Evolutionary conservation across 2,113 vertebrate genomes (phyloP).

Genomic region (Microtus ochrogaster): DNA sequence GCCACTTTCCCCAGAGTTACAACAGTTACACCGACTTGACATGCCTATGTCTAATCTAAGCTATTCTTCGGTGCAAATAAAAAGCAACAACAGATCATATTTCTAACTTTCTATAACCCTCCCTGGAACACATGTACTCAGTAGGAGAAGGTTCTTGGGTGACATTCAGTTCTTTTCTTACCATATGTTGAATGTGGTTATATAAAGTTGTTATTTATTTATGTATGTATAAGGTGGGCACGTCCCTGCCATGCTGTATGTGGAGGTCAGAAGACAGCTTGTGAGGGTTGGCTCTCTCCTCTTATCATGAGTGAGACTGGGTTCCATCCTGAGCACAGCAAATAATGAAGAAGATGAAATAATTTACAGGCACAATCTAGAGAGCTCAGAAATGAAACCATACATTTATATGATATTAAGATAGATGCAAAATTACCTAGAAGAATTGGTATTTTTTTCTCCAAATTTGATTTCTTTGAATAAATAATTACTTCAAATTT

Average conservation of each 20-base stretch:
- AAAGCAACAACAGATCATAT: background rate
- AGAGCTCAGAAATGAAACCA: background rate
- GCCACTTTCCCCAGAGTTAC: background rate
- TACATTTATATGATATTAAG: background rate
- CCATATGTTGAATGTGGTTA: background rate
- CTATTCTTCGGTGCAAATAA: background rate
- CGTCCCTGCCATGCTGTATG: background rate
- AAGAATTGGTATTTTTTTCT: background rate
- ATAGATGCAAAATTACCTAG: background rate
- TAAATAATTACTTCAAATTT: background rate
- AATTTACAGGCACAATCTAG: background rate
- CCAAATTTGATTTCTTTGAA: background rate
- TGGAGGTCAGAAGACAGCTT: background rate
- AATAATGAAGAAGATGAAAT: background rate
- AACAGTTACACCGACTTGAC: background rate
- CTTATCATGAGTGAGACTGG: background rate
- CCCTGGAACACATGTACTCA: background rate
- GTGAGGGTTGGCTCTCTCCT: background rate
- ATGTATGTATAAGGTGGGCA: background rate
- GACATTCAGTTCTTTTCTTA: background rate
- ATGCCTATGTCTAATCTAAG: background rate
- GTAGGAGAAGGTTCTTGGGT: background rate
- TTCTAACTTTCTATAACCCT: background rate
- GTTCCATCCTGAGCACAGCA: background rate
- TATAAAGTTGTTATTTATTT: background rate